Conservation (phyloP, 2,797 vertebrate genomes). For the Malacoctenus gilli region DNA sequence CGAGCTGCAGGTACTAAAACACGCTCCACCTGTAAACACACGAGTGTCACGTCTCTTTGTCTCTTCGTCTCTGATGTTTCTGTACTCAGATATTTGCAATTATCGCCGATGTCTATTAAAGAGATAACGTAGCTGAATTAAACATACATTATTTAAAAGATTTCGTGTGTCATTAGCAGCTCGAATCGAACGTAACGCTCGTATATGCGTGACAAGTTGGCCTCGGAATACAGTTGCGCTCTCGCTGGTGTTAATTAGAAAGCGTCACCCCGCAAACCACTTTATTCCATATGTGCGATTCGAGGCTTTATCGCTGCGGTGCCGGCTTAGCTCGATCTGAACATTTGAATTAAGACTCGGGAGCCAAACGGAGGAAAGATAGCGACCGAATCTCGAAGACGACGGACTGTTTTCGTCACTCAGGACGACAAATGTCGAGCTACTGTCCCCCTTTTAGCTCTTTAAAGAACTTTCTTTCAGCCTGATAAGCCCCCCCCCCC, state of each 20-base stretch:
- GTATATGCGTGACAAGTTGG: slow-evolving; percentile 26
- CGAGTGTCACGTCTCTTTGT: no score
- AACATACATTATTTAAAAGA: no score
- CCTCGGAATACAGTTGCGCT: slow-evolving; percentile 12
- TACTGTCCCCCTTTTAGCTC: slow-evolving; percentile 5
- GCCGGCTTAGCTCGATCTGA: neutral
- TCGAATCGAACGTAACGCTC: slow-evolving; percentile 36
- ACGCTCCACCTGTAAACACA: slow-evolving; percentile 9
- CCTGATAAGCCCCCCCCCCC: neutral
- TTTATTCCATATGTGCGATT: no score
- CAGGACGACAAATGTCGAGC: no score
- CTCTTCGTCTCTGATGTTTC: no score
- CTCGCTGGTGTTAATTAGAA: no score
- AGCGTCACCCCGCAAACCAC: no score
- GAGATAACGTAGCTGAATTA: no score
- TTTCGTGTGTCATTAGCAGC: no score
- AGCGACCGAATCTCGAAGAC: neutral
- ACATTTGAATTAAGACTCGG: slow-evolving; percentile 2
- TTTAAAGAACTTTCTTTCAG: slow-evolving; percentile 7
- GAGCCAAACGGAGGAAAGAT: neutral
- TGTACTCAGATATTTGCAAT: no score
- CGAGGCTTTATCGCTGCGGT: no score
- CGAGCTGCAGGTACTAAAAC: slow-evolving; percentile 14
- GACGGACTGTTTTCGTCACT: neutral
- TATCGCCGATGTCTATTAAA: no score